phyloP scores from a whole-genome alignment of 1,140 invertebrate species.

The Mamestra configurata region DNA sequence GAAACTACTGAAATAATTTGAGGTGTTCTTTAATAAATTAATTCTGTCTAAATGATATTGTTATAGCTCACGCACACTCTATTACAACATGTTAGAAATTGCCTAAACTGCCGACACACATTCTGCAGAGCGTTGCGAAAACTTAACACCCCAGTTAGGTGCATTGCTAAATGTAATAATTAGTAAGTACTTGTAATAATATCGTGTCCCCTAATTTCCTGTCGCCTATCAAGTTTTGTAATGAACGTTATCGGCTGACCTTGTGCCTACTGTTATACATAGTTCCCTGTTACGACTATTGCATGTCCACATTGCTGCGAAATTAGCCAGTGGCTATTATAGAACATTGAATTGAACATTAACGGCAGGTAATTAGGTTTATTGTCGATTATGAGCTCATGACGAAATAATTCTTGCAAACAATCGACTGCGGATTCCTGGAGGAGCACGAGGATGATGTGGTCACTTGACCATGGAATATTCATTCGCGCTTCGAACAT shows the following conservation, averaged over 20 bases:
- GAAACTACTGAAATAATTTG: neutral
- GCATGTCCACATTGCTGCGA: neutral
- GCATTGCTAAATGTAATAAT: slow-evolving; percentile 6
- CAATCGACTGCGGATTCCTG: too few species aligned
- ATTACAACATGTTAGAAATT: neutral
- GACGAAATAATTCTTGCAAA: too few species aligned
- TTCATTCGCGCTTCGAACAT: neutral
- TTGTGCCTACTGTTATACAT: slow-evolving; percentile 29
- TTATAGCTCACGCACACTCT: neutral
- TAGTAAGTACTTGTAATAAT: slow-evolving; percentile 21
- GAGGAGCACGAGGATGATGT: too few species aligned
- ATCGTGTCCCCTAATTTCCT: slow-evolving; percentile 43
- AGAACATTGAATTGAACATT: neutral
- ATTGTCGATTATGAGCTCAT: neutral
- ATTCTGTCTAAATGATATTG: neutral
- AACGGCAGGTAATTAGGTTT: neutral
- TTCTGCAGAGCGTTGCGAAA: neutral
- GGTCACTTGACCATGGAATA: too few species aligned
- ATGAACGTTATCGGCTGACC: slow-evolving; percentile 53
- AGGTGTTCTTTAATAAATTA: neutral
- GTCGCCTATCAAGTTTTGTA: slow-evolving; percentile 30
- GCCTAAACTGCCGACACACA: neutral
- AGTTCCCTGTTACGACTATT: neutral
- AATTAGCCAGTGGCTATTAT: neutral
- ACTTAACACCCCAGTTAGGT: slow-evolving; percentile 13